These are phyloP conservation scores for Acronicta psi DNA, from an alignment of 2,888 invertebrate species.

Conservation along the genomic window DNA sequence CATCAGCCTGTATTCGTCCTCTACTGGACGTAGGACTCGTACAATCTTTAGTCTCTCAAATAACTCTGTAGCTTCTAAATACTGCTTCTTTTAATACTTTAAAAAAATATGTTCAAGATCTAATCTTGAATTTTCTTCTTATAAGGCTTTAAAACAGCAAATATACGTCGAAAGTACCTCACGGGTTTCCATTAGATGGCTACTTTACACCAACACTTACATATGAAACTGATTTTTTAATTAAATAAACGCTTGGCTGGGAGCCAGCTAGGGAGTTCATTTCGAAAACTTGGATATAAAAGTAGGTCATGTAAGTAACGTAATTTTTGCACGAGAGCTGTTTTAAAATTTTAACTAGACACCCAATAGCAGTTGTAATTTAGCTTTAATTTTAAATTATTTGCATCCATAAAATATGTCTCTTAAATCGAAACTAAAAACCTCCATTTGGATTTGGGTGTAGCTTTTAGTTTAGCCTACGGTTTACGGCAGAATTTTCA, in stretches of 20 bases:
- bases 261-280: slow-evolving; percentile 50
- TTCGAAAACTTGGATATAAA: slow-evolving; percentile 53
- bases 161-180: slow-evolving; percentile 16
- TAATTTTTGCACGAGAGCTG: slow-evolving; percentile 48
- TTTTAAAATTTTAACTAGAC: slow-evolving; percentile 44
- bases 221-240: slow-evolving; percentile 55
- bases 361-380: slow-evolving; percentile 32
- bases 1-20: no score
- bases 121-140: neutral
- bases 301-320: slow-evolving; percentile 56
- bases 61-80: no score
- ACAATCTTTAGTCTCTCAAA: no score
- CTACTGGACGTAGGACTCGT: no score
- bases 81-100: no score
- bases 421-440: neutral
- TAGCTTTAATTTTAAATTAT: neutral
- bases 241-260: slow-evolving; percentile 57
- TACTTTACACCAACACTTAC: slow-evolving; percentile 43
- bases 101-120: neutral
- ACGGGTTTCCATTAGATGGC: slow-evolving; percentile 19
- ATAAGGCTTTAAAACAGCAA: slow-evolving; percentile 4
- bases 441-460: neutral
- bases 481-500: no score
- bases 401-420: neutral
- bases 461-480: no score